A percentile compares a stretch with the other conserved stretches of the same genome.
Evolutionary conservation across 1,140 invertebrate genomes (phyloP).

Genomic region (Drosophila lini): DNA sequence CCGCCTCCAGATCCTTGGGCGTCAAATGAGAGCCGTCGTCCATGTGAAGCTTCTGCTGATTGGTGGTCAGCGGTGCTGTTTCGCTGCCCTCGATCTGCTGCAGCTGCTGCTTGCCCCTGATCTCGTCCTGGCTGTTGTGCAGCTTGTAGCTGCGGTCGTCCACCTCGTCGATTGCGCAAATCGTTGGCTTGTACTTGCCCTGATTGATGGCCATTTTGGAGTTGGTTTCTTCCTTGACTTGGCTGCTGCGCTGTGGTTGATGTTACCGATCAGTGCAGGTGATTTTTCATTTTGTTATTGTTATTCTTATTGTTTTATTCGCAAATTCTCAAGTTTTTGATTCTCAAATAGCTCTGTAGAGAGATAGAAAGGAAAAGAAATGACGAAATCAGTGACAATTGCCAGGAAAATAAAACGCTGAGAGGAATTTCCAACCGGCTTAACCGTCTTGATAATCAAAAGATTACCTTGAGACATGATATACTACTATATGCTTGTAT

Average conservation of each 20-base stretch:
- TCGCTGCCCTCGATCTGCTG: constrained; percentile 78
- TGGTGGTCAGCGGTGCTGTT: constrained; percentile 77
- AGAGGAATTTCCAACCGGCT: constrained; percentile 11
- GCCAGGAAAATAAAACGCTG: neutral
- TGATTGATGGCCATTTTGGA: constrained; percentile 71
- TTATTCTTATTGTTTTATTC: neutral
- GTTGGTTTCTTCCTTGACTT: neutral
- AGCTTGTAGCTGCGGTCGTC: constrained; percentile 78
- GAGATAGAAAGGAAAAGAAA: neutral
- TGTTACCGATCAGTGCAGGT: constrained; percentile 12
- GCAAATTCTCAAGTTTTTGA: neutral
- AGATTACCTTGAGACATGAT: constrained; percentile 79
- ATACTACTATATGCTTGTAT: constrained; percentile 19
- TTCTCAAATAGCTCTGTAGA: constrained; percentile 13
- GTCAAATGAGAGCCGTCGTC: constrained; percentile 63
- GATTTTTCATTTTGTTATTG: constrained; percentile 8
- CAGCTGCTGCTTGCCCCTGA: constrained; percentile 39
- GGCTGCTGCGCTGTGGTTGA: constrained; percentile 4
- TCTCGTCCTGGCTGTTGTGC: constrained; percentile 61
- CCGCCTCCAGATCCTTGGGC: constrained; percentile 75
- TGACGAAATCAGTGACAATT: constrained; percentile 30
- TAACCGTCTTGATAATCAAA: constrained; percentile 63
- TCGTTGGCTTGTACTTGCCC: constrained; percentile 79
- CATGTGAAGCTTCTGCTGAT: constrained; percentile 79
- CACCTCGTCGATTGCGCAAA: constrained; percentile 79